Evolutionary conservation across 2,888 invertebrate species (phyloP).

Genomic region (Neoascia interrupta): DNA sequence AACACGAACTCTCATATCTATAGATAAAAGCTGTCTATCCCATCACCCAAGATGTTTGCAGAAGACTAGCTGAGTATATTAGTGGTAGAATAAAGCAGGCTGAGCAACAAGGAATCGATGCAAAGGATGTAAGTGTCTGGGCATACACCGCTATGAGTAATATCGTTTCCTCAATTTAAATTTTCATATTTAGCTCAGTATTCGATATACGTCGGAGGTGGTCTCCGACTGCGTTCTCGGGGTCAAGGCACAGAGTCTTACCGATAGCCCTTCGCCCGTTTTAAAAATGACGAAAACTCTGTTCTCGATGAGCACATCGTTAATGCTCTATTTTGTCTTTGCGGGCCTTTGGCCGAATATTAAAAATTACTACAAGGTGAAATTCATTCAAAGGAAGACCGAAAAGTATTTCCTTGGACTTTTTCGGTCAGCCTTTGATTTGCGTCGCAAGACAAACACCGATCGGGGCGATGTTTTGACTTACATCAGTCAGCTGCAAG

Average conservation of each 20-base stretch:
- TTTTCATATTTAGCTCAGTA: slow-evolving; percentile 72
- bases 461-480: slow-evolving; percentile 76
- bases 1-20: background rate
- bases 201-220: slow-evolving; percentile 79
- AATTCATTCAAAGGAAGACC: slow-evolving; percentile 56
- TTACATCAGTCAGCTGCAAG: slow-evolving; percentile 75
- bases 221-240: slow-evolving; percentile 80
- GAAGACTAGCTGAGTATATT: slow-evolving; percentile 78
- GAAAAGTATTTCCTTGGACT: slow-evolving; percentile 30
- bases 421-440: background rate
- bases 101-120: slow-evolving; percentile 77
- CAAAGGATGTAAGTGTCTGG: slow-evolving; percentile 79
- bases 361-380: slow-evolving; percentile 69
- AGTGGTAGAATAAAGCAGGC: slow-evolving; percentile 73
- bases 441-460: slow-evolving; percentile 68
- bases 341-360: slow-evolving; percentile 73
- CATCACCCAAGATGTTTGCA: slow-evolving; percentile 79
- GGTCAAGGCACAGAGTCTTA: slow-evolving; percentile 78
- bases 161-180: too few species aligned
- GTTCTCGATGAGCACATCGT: slow-evolving; percentile 72
- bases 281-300: slow-evolving; percentile 73
- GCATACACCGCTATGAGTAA: too few species aligned
- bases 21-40: slow-evolving; percentile 80
- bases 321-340: slow-evolving; percentile 71
- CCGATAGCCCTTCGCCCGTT: slow-evolving; percentile 75